Conservation (phyloP, 2,888 invertebrate species). For the Nomada ferruginata region DNA sequence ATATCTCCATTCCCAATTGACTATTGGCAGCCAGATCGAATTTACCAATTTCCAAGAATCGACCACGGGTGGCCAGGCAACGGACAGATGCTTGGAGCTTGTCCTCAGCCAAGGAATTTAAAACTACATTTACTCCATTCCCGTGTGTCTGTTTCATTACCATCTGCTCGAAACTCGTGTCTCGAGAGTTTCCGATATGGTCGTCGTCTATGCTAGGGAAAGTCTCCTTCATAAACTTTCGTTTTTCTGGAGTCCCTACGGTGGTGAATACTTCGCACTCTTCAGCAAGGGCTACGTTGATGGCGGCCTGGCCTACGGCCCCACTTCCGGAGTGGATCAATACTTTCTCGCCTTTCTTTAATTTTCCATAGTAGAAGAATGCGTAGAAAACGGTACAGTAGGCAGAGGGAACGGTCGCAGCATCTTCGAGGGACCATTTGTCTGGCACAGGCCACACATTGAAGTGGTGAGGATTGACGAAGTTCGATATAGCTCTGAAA, state of each 20-base stretch:
- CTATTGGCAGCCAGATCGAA: constrained; percentile 90
- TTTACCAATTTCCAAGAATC: constrained; percentile 95
- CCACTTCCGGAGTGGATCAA: constrained; percentile 85
- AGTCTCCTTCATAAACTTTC: constrained; percentile 85
- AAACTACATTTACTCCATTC: constrained; percentile 94
- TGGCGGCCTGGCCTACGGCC: constrained; percentile 90
- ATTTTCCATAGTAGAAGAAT: constrained; percentile 85
- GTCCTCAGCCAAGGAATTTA: constrained; percentile 97
- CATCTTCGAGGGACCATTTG: constrained; percentile 87
- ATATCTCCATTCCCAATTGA: constrained; percentile 87
- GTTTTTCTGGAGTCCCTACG: constrained; percentile 86
- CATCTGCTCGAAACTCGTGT: constrained; percentile 94
- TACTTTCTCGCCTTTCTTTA: constrained; percentile 84
- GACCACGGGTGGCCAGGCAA: constrained; percentile 87
- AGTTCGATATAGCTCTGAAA: constrained; percentile 47
- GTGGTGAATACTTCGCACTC: constrained; percentile 87
- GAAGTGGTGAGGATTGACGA: neutral
- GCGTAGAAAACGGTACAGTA: constrained; percentile 88
- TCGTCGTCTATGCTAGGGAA: constrained; percentile 86
- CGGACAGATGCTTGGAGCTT: constrained; percentile 91
- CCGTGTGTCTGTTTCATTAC: constrained; percentile 92
- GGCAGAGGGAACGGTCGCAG: constrained; percentile 88
- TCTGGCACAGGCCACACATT: constrained; percentile 86
- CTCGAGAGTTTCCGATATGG: constrained; percentile 94
- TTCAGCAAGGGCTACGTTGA: constrained; percentile 86